Evolutionary conservation across 2,797 vertebrate species (phyloP), one percentile per base, ranked within the genome.

Genomic region (Merluccius polli): DNA sequence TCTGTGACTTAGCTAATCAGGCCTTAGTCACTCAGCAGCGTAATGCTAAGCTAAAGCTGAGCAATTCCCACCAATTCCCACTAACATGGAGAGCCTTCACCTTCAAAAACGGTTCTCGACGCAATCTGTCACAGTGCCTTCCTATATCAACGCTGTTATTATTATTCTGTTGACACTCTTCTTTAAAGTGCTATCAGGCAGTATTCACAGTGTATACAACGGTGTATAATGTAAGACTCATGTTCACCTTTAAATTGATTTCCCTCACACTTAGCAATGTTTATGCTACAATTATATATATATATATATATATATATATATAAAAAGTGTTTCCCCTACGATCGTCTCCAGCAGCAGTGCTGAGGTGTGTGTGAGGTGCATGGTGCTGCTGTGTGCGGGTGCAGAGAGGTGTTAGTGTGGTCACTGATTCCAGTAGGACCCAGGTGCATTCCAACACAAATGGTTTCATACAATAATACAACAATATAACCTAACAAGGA

Each of bases 51-150:
- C 10, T 29, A 1, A 68, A 31, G 65, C n/a, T 59, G 52, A 24
- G n/a, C 52, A n/a, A n/a, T 7, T 38, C 1, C 3, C 33, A 35
- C 33, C 11, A 41, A 21, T 52, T 52, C 44, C 44, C 15, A 52
- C 16, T 41, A 41, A 41, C 44, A 52, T 52, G 16, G 1, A 3
- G 38, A 41, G 33, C 33, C 33, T 35, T 35, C 33, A 52, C 44
- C 44, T 21, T 52, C 85, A 88, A 33, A 70, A 33, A 81, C 13
- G 30, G 78, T 85, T 91, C 81, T 90, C 89, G 91, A 85, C 85
- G 16, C 85, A 88, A 83, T 83, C 83, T 86, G 81, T 91, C 71
- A 89, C 84, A 86, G 97, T 98, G 97, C 97, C 97, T 99, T 99
- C 29, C 29, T 94, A 92, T 94, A 94, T 95, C 91, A 79, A 79